Conservation (phyloP, 1,140 invertebrate species). For the Drosophila ananassae region DNA sequence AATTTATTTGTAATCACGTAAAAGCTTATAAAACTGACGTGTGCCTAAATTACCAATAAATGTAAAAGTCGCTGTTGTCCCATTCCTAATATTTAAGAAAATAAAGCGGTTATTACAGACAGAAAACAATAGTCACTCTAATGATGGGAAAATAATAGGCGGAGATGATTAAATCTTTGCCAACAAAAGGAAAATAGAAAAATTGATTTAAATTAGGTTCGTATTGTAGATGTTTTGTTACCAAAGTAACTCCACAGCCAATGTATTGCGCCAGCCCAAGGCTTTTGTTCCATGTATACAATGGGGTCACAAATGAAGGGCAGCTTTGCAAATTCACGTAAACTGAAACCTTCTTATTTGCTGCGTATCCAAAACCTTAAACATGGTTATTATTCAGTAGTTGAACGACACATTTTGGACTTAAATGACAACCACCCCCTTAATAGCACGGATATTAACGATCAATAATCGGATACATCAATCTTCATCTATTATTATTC, state of each 20-base stretch:
- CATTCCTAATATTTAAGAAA: background rate
- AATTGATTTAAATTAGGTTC: conserved; percentile 74
- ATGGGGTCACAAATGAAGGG: conserved; percentile 70
- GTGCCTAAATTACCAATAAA: background rate
- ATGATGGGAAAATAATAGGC: conserved; percentile 65
- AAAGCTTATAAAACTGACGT: too few relatives aligned
- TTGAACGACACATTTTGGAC: background rate
- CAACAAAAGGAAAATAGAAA: conserved; percentile 73
- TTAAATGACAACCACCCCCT: background rate
- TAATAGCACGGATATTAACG: conserved; percentile 53
- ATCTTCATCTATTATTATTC: conserved; percentile 72
- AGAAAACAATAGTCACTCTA: conserved; percentile 72
- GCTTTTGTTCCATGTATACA: conserved; percentile 65
- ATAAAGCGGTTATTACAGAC: conserved; percentile 48
- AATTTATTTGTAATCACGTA: too few relatives aligned
- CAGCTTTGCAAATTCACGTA: conserved; percentile 4
- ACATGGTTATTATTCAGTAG: conserved; percentile 2
- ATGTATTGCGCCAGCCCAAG: conserved; percentile 23
- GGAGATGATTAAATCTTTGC: conserved; percentile 75
- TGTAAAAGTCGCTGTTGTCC: background rate
- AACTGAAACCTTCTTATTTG: conserved; percentile 10
- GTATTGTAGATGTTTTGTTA: conserved; percentile 77
- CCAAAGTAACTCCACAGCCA: conserved; percentile 58
- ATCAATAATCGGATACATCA: conserved; percentile 68
- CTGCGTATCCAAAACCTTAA: conserved; percentile 11